Evolutionary conservation across 2,113 vertebrate genomes (phyloP), one percentile per base, ranked within the genome.

Genomic region (Aptenodytes forsteri): DNA sequence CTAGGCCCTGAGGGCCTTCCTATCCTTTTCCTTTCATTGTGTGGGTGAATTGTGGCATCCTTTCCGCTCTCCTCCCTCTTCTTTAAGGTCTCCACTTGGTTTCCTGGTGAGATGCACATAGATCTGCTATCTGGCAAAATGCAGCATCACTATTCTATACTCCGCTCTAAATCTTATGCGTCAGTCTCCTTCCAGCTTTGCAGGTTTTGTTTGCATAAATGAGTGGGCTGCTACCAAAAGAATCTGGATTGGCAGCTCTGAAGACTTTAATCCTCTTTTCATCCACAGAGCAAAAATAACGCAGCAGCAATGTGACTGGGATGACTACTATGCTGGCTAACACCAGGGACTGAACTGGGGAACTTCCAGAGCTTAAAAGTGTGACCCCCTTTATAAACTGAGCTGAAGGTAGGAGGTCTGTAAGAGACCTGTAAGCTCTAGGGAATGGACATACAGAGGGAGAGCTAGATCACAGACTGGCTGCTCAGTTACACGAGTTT

Each of bases 241-340:
- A 54, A 85, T 90, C 80, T 81, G 86, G 46, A 92, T 36, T 56
- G 59, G 71, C 71, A 92, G 67, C 80, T 86, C 76, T 83, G 79
- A 95, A 83, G 86, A 83, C 46, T 90, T 88, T 81, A 90, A 93
- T 93, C 88, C 85, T 83, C 66, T 96, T 93, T 90, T 83, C 49
- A 61, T 44, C 83, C 58, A 27, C 34, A 50, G 88, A 82, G 56
- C 21, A 83, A 69, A 86, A 88, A 62, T 40, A 92, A 73, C 2
- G 11, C 30, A 77, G 40, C 46, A 69, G 67, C 34, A 69, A 26
- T 65, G 67, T 77, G 83, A 52, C 49, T 73, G 83, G 14, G 46
- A 22, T 65, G 56, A 13, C 30, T 88, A 54, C 70, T 76, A 1
- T 61, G 90, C 40, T 87, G 66, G 40, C 42, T 69, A 42, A 49